Conservation (phyloP, 2,888 invertebrate species). For the Dione juno region DNA sequence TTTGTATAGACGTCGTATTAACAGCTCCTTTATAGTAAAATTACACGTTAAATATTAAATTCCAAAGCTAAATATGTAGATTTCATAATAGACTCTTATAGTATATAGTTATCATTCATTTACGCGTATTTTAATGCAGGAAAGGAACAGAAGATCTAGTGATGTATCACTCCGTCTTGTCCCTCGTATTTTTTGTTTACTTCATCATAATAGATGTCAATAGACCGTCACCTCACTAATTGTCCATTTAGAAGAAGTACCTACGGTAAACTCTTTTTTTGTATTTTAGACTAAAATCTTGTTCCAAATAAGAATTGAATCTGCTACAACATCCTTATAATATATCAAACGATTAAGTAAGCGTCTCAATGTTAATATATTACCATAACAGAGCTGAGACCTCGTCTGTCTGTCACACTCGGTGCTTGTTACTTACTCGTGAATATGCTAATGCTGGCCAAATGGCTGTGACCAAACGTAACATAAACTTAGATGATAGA, state of each 20-base stretch:
- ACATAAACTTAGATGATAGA: slow-evolving; percentile 31
- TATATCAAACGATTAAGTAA: slow-evolving; percentile 26
- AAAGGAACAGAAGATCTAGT: neutral
- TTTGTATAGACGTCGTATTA: slow-evolving; percentile 20
- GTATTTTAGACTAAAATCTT: no score
- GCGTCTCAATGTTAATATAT: slow-evolving; percentile 12
- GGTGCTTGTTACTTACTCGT: slow-evolving; percentile 22
- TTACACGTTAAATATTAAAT: slow-evolving; percentile 1
- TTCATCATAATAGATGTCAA: neutral
- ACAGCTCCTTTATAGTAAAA: slow-evolving; percentile 25
- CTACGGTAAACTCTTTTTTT: no score
- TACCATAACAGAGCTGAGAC: slow-evolving; percentile 27
- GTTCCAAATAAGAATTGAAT: neutral
- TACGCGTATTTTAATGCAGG: neutral
- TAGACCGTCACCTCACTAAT: no score
- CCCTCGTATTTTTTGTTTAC: neutral
- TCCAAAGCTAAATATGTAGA: neutral
- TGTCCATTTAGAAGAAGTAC: no score
- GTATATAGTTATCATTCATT: no score
- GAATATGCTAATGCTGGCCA: slow-evolving; percentile 41
- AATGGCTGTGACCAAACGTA: slow-evolving; percentile 29
- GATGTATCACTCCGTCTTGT: neutral
- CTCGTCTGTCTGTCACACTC: slow-evolving; percentile 28
- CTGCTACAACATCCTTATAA: neutral
- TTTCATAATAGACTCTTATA: neutral